A percentile compares a stretch with the other conserved stretches of the same genome.
Evolutionary conservation across 2,797 vertebrate genomes (phyloP).

Genomic region (Poecilia velifera): DNA sequence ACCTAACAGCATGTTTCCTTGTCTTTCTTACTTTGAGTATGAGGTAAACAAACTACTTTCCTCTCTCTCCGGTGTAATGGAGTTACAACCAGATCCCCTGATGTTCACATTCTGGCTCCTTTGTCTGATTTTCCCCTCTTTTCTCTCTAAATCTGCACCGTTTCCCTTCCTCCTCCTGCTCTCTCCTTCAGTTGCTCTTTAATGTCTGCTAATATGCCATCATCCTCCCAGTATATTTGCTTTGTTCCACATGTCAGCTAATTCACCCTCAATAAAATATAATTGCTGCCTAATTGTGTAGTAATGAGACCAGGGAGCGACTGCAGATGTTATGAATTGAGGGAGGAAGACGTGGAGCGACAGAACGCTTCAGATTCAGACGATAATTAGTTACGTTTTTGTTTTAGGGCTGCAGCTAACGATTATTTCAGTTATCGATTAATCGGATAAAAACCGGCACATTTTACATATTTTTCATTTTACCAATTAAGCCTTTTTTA

Average conservation of each 20-base stretch:
- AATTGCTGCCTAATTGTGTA: constrained; percentile 79
- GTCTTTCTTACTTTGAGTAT: background rate
- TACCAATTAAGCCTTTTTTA: too few relatives aligned
- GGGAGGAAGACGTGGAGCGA: constrained; percentile 31
- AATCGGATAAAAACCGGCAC: too few relatives aligned
- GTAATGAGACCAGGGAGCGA: constrained; percentile 77
- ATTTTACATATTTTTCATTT: too few relatives aligned
- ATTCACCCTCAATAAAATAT: constrained; percentile 79
- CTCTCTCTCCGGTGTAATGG: background rate
- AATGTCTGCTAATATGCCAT: constrained; percentile 40
- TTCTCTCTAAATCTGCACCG: constrained; percentile 2
- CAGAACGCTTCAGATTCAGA: background rate
- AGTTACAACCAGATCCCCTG: background rate
- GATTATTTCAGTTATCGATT: too few relatives aligned
- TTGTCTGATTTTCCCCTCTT: background rate
- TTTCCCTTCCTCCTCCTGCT: constrained; percentile 8
- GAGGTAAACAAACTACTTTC: background rate
- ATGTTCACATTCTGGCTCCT: background rate
- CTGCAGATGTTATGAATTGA: constrained; percentile 55
- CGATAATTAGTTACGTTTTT: background rate
- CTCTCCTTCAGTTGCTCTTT: constrained; percentile 17
- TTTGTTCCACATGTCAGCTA: constrained; percentile 75
- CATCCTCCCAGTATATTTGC: constrained; percentile 65
- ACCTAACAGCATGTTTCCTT: background rate
- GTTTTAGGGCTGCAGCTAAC: background rate